These are phyloP conservation scores for Pterobdella sp. DNA, from an alignment of 2,888 invertebrate genomes.

Conservation along the genomic window DNA sequence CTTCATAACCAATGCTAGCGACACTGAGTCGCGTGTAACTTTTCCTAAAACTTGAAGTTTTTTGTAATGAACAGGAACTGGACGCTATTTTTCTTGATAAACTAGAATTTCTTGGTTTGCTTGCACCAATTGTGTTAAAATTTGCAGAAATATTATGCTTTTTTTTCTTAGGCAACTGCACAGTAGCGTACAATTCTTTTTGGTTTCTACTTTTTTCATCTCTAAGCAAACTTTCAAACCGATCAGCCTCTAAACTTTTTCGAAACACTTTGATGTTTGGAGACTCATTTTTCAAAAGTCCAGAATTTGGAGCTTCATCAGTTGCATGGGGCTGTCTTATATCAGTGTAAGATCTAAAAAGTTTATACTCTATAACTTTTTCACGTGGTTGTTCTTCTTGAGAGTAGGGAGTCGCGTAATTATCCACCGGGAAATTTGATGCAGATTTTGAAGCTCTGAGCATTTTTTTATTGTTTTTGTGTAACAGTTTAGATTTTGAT, in stretches of 20 bases:
- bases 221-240: not conserved
- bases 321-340: not conserved
- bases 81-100: not conserved
- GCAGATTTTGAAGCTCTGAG: not conserved
- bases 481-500: not conserved
- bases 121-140: not conserved
- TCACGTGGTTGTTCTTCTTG: not conserved
- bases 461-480: not conserved
- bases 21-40: not conserved
- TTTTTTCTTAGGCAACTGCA: not conserved
- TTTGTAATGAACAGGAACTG: not conserved
- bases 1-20: slow-evolving; percentile 1
- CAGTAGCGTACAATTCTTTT: not conserved
- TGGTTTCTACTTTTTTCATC: not conserved
- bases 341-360: not conserved
- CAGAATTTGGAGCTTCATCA: not conserved
- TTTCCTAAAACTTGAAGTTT: not conserved
- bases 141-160: not conserved
- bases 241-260: not conserved
- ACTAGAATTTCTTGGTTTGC: not conserved
- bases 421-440: not conserved
- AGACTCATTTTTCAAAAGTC: not conserved
- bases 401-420: not conserved
- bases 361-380: slow-evolving; percentile 1
- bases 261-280: not conserved